Percentiles rank a stretch among this genome's conserved stretches.
Evolutionary conservation across 2,113 vertebrate genomes (phyloP).

Genomic region (Microtus ochrogaster): DNA sequence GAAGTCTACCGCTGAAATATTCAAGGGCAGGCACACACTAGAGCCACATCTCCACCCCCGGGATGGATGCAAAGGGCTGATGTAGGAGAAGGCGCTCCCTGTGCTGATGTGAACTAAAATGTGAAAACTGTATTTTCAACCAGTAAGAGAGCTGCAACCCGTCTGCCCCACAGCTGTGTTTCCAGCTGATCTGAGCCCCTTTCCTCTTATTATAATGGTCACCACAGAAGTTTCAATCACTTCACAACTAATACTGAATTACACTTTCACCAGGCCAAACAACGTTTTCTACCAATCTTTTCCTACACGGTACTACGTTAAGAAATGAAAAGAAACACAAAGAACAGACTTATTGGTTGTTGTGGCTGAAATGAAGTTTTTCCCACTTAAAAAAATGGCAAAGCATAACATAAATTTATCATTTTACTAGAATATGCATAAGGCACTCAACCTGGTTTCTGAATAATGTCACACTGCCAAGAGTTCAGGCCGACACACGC

Average conservation of each 20-base stretch:
- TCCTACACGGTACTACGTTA: neutral
- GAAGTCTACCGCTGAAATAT: neutral
- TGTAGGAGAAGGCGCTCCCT: neutral
- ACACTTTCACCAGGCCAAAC: constrained; percentile 1
- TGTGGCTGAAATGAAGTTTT: constrained; percentile 25
- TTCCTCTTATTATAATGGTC: neutral
- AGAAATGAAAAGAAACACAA: constrained; percentile 29
- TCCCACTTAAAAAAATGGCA: neutral
- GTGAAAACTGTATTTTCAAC: constrained; percentile 27
- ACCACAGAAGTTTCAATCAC: neutral
- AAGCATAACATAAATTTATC: neutral
- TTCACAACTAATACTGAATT: neutral
- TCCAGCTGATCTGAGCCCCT: neutral
- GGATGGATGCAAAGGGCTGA: neutral
- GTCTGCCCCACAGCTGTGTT: neutral
- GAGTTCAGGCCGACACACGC: constrained; percentile 83
- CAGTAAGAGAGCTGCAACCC: neutral
- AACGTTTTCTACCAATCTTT: constrained; percentile 53
- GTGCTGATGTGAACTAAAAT: neutral
- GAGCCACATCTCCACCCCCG: constrained; percentile 47
- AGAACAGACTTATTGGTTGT: constrained; percentile 2
- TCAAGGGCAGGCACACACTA: constrained; percentile 16
- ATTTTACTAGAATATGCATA: constrained; percentile 34
- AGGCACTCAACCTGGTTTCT: constrained; percentile 62
- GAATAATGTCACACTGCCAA: constrained; percentile 82